A percentile compares a stretch with the other conserved stretches of the same genome.
These are phyloP conservation scores for Cecidostiba fungosa DNA, from an alignment of 2,888 invertebrate species.

Conservation along the genomic window DNA sequence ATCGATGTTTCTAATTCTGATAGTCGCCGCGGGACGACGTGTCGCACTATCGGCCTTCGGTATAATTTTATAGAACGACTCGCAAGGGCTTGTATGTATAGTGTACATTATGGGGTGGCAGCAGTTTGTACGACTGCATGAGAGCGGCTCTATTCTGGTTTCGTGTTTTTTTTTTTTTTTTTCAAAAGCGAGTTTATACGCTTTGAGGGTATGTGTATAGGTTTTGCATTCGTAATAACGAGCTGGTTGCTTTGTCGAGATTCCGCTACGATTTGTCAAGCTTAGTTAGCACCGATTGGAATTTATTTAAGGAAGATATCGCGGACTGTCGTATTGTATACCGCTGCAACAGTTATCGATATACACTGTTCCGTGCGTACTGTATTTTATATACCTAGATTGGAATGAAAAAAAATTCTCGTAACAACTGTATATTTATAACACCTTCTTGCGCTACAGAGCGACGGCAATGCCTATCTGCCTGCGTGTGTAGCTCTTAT, in stretches of 20 bases:
- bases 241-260: conserved; percentile 2
- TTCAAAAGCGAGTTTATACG: neutral
- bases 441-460: too few species aligned
- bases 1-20: conserved; percentile 53
- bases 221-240: neutral
- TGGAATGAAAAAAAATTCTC: too few species aligned
- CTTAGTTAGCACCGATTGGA: conserved; percentile 6
- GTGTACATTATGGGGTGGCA: neutral
- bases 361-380: too few species aligned
- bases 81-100: neutral
- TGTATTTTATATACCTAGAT: too few species aligned
- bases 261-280: conserved; percentile 1
- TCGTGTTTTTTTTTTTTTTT: neutral
- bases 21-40: neutral
- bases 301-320: neutral
- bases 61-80: neutral
- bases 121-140: neutral
- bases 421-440: too few species aligned
- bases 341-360: neutral
- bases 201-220: neutral
- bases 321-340: neutral
- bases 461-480: too few species aligned
- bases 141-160: conserved; percentile 1
- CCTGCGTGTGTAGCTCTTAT: neutral
- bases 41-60: neutral